Evolutionary conservation across 2,888 invertebrate species (phyloP).

Genomic region (Odontothrips loti): DNA sequence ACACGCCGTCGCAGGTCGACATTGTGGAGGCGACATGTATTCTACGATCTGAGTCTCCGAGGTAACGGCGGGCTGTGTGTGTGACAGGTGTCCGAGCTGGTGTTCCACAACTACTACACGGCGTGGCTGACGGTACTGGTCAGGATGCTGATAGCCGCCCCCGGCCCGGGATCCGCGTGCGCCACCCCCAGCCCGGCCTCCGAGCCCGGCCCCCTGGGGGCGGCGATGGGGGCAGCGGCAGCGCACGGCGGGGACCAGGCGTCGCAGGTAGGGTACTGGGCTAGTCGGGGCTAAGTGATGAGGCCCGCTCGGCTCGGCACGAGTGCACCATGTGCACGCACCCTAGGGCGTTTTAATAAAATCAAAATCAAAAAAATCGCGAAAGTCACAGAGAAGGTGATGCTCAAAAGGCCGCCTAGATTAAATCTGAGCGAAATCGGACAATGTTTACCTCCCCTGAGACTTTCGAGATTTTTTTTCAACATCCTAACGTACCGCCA

Average conservation of each 20-base stretch:
- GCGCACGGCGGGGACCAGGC: background rate
- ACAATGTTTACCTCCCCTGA: too few species aligned
- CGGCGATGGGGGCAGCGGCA: background rate
- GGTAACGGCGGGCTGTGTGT: background rate
- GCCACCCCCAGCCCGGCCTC: background rate
- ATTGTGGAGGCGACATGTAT: background rate
- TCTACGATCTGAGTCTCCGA: background rate
- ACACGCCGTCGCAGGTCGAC: conserved; percentile 37
- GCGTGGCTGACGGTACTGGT: conserved; percentile 44
- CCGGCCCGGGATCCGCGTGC: conserved; percentile 40
- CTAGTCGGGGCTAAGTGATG: too few species aligned
- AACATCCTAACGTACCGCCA: too few species aligned
- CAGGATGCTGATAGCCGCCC: conserved; percentile 41
- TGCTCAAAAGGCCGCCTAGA: too few species aligned
- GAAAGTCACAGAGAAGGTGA: too few species aligned
- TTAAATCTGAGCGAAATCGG: too few species aligned
- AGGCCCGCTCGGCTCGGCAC: too few species aligned
- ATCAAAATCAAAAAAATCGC: too few species aligned
- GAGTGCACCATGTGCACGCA: too few species aligned
- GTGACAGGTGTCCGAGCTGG: conserved; percentile 43
- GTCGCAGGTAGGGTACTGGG: background rate
- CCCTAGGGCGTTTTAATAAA: too few species aligned
- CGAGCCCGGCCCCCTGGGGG: conserved; percentile 18
- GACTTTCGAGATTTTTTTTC: too few species aligned
- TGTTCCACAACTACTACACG: conserved; percentile 45